phyloP scores from a whole-genome alignment of 2,888 invertebrate genomes.

The Dysmachus trigonus region DNA sequence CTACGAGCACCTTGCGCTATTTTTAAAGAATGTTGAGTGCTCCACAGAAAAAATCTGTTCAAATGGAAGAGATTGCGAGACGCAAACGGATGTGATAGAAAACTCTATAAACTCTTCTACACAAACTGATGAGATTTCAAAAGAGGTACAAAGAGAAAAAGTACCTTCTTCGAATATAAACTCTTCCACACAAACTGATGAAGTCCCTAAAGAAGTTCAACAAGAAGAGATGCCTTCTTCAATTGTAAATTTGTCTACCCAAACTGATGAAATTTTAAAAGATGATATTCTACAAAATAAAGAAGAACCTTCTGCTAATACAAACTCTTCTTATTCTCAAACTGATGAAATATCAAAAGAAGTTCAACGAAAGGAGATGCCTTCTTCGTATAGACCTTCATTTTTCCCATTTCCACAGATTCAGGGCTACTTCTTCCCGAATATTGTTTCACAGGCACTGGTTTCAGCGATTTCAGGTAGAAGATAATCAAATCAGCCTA shows the following conservation, averaged over 20 bases:
- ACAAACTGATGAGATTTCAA: not conserved
- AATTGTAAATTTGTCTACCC: not conserved
- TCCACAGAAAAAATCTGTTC: conserved; percentile 23
- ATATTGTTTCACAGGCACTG: conserved; percentile 49
- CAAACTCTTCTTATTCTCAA: not conserved
- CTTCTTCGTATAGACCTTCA: not conserved
- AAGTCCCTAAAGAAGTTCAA: not conserved
- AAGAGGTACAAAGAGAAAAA: not conserved
- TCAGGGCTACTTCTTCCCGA: conserved; percentile 48
- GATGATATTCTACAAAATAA: not conserved
- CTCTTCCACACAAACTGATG: not conserved
- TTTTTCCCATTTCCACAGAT: conserved; percentile 15
- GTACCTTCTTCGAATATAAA: not conserved
- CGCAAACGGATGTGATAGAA: not conserved
- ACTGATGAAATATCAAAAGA: not conserved
- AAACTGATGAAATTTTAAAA: not conserved
- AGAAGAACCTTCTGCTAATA: not conserved
- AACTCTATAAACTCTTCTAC: not conserved
- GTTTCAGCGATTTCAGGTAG: conserved; percentile 49
- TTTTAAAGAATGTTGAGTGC: not conserved
- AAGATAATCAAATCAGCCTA: not conserved
- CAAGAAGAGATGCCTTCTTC: not conserved
- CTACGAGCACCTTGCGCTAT: not conserved
- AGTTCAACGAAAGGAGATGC: not conserved
- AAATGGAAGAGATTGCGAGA: not conserved